Base-by-base conservation (phyloP, 2,113 vertebrate genomes). In the Gavia stellata region DNA sequence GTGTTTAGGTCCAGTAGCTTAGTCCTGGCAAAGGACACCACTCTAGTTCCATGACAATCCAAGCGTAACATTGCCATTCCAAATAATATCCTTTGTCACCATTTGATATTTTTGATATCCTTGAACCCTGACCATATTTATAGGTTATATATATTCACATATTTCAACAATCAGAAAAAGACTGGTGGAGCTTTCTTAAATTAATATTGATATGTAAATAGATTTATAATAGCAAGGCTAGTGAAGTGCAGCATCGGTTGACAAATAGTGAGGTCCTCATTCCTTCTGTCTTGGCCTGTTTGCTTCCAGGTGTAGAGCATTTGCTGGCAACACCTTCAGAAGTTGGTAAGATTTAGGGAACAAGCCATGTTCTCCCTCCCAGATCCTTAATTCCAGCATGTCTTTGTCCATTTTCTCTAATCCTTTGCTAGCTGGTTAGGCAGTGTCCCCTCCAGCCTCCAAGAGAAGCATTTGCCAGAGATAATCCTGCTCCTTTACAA, bases 401-500 rank as follows among this genome's bases (percentile, higher is more conserved):
- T 65, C 88, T 87, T 84, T 45, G 62, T 79, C 78, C 23, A 29
- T 95, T 90, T 94, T 68, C 88, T 95, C 44, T 28, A 63, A 82
- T 33, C 14, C 40, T 88, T 88, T 94, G 53, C 85, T 80, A 72
- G 52, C 62, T 65, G 81, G 61, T 93, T 92, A 92, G 90, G 82
- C 65, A 80, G 70, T 20, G 26, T 92, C 81, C 85, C 92, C 85
- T 92, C 61, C 2, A 33, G 92, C 90, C 66, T 68, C 70, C 52
- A 79, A 72, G 56, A 79, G 81, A 80, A 90, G 78, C 81, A 8
- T 67, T 92, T 90, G 66, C 36, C 58, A 80, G 81, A 94, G 90
- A 85, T 52, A 65, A 93, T 61, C 47, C 87, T 67, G 56, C 61
- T 96, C 62, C 88, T 91, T 90, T 92, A 93, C 74, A 92, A n/a